phyloP scores from a whole-genome alignment of 2,797 vertebrate genomes.

The Myotis planiceps region DNA sequence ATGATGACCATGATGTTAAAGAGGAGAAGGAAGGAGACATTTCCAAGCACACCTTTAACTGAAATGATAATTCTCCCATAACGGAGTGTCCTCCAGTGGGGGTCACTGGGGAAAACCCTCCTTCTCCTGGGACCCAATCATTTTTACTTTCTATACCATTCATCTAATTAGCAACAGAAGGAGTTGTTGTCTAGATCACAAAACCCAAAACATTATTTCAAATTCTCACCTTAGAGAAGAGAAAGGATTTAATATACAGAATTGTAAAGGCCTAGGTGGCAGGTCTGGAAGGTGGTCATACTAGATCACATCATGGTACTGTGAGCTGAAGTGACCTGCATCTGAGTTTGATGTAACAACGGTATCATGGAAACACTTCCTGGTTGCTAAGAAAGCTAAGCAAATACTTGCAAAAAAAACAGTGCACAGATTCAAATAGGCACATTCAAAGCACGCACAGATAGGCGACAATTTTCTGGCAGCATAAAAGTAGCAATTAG shows the following conservation, averaged over 20 bases:
- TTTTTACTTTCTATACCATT: conserved; percentile 29
- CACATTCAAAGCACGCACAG: background rate
- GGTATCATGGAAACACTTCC: background rate
- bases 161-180: conserved; percentile 51
- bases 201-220: background rate
- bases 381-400: background rate
- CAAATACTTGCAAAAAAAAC: conserved; percentile 66
- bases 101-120: conserved; percentile 37
- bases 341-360: background rate
- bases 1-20: background rate
- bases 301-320: no score
- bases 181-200: conserved; percentile 35
- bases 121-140: conserved; percentile 64
- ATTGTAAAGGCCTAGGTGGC: background rate
- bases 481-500: background rate
- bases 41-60: background rate
- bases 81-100: background rate
- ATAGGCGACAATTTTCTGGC: background rate
- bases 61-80: conserved; percentile 27
- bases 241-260: background rate
- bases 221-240: background rate
- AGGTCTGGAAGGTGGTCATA: background rate
- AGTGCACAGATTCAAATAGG: background rate
- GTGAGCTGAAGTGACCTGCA: background rate
- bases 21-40: background rate